A percentile compares a stretch with the other conserved stretches of the same genome.
Evolutionary conservation across 2,113 vertebrate species (phyloP).

Genomic region (Phylloscopus trochilus): DNA sequence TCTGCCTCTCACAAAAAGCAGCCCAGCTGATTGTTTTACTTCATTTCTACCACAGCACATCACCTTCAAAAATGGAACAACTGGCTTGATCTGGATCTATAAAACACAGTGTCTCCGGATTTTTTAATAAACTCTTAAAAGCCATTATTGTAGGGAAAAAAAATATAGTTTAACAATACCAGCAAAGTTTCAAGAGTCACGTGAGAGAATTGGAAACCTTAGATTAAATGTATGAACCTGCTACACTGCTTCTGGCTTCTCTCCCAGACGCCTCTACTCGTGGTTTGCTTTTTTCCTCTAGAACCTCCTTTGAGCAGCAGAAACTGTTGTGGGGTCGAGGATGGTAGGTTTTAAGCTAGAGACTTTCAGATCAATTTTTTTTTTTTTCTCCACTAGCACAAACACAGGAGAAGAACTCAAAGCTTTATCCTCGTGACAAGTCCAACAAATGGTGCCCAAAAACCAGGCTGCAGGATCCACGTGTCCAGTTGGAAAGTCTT

Average conservation of each 20-base stretch:
- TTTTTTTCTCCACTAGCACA: background rate
- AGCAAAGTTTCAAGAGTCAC: background rate
- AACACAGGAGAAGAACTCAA: background rate
- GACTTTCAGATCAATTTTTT: background rate
- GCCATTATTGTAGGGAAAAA: background rate
- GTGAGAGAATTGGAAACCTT: fast-evolving
- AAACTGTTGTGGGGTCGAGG: fast-evolving
- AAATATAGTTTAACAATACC: background rate
- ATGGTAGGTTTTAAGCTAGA: background rate
- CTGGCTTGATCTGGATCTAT: background rate
- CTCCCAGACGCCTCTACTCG: background rate
- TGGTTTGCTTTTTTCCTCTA: background rate
- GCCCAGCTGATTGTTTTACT: background rate
- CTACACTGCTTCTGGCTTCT: background rate
- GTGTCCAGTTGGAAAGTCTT: background rate
- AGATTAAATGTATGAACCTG: background rate
- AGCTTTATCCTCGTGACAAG: background rate
- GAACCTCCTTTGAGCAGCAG: background rate
- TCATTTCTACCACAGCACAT: background rate
- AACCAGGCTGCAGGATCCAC: background rate
- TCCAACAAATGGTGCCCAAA: background rate
- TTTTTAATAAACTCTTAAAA: background rate
- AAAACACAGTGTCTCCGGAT: fast-evolving
- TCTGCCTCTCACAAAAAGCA: background rate
- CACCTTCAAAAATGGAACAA: fast-evolving